Evolutionary conservation across 2,113 vertebrate genomes (phyloP).

Genomic region (Microtus montanus): DNA sequence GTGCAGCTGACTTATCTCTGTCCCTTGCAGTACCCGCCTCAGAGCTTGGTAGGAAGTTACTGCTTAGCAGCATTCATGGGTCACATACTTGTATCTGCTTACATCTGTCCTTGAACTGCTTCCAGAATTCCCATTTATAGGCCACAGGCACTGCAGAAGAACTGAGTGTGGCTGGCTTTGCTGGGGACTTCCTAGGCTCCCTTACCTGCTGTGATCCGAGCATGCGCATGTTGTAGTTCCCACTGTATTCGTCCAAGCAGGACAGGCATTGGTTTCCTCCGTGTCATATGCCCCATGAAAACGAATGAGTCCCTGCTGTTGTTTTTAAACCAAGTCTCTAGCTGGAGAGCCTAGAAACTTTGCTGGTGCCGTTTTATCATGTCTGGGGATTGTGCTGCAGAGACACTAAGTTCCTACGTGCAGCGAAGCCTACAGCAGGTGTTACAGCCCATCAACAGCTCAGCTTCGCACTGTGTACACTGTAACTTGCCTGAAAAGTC

Average conservation of each 20-base stretch:
- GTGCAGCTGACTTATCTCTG: not conserved
- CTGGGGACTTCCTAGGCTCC: not conserved
- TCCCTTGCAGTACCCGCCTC: not conserved
- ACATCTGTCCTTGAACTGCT: not conserved
- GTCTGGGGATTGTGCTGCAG: not conserved
- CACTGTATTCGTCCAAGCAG: not conserved
- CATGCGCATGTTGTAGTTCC: not conserved
- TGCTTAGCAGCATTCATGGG: not conserved
- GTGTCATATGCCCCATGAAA: not conserved
- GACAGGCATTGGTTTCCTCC: not conserved
- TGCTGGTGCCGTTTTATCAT: not conserved
- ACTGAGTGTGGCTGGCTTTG: not conserved
- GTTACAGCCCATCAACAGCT: not conserved
- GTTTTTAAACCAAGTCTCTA: not conserved
- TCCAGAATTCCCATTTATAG: not conserved
- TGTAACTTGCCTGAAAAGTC: not conserved
- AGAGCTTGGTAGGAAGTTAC: not conserved
- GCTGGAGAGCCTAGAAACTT: not conserved
- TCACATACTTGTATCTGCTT: slow-evolving; percentile 17
- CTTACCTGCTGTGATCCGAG: not conserved
- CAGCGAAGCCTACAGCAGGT: not conserved
- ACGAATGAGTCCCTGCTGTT: not conserved
- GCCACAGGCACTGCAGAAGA: not conserved
- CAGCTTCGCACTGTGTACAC: not conserved
- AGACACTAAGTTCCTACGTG: not conserved